Base-by-base conservation (phyloP, 2,888 invertebrate genomes). In the Anagyrus pseudococci region DNA sequence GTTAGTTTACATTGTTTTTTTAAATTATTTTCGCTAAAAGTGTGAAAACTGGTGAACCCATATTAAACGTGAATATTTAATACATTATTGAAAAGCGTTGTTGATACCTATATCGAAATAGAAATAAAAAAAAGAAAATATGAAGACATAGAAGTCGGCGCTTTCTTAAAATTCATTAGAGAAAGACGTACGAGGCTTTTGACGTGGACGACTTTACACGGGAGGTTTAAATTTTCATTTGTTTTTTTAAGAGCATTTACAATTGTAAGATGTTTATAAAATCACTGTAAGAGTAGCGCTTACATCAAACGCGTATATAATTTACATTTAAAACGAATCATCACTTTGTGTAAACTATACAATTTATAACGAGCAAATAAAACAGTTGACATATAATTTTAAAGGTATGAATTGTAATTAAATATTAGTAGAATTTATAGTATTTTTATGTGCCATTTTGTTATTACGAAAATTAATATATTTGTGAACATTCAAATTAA, bases 381-480 rank as follows among this genome's bases (percentile, higher is more conserved):
- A 29, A 61, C 43, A 43, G 55, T 25, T 26, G 41, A 8, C 4
- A 54, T 37, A 55, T 55, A 25, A 22, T 56, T 62, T n/a, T 56
- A 52, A 61, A 49, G 49, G 29, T 61, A 61, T 29, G 20, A 49
- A 55, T 62, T 62, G 50, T 62, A 62, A 62, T 52, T 56, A n/a
- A n/a, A n/a, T n/a, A 50, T 25, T 62, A 50, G 56, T 62, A 62
- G 56, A 62, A 62, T 62, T 62, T 62, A 62, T 62, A 62, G 49
- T 62, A 62, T 56, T 62, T 61, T 56, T 62, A 62, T 62, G 62
- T 62, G 62, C 62, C 62, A 62, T 62, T 62, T 62, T 62, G 56
- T 62, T 62, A 56, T 55, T 62, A 56, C 46, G 26, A 56, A 56
- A 62, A 50, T 62, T 62, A 62, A 62, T 62, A 56, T 62, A 62